Evolutionary conservation across 2,113 vertebrate species (phyloP), one percentile per base, ranked within the genome.

Genomic region (Sphaerodactylus townsendi): DNA sequence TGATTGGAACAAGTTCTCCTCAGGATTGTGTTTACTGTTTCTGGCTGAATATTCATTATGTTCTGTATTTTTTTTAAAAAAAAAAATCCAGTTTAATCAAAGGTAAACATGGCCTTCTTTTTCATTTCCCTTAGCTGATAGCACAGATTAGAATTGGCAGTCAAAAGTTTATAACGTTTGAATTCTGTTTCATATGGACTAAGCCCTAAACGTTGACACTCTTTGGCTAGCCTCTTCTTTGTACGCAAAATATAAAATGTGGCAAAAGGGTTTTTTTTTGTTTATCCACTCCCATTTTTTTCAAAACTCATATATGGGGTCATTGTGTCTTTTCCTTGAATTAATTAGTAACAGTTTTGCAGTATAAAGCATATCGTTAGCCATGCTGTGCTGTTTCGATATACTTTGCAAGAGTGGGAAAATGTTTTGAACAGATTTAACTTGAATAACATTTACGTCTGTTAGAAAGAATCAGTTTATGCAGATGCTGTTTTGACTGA

Each of bases 11-110:
- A 64, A 11, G 35, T 71, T 84, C 76, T 71, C 37, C 39, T 59
- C 53, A 64, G 80, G 80, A 62, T 71, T 82, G 70, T 85, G 68
- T 85, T 79, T 85, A 72, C 68, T 71, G 69, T 79, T 72, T 85
- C 83, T 71, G 53, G 76, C 75, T 65, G 83, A 64, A 85, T 72
- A 78, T 84, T 78, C 65, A 62, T 85, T 78, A 72, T 72, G 68
- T 46, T 46, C 21, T 35, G 23, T 64, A 44, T 46, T 14, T 62
- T 23, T 44, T 28, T 8, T 50, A 37, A n/a, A 74, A n/a, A 19
- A 33, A 15, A 50, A 76, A 75, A 68, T 68, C 10, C 41, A 37
- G 35, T 68, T 83, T 83, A 37, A 56, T 69, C 82, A 14, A 35
- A 77, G 33, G 17, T 83, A 53, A 69, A 65, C 33, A 30, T 50